phyloP scores from a whole-genome alignment of 2,797 vertebrate genomes.

The Chaetophractus vellerosus region DNA sequence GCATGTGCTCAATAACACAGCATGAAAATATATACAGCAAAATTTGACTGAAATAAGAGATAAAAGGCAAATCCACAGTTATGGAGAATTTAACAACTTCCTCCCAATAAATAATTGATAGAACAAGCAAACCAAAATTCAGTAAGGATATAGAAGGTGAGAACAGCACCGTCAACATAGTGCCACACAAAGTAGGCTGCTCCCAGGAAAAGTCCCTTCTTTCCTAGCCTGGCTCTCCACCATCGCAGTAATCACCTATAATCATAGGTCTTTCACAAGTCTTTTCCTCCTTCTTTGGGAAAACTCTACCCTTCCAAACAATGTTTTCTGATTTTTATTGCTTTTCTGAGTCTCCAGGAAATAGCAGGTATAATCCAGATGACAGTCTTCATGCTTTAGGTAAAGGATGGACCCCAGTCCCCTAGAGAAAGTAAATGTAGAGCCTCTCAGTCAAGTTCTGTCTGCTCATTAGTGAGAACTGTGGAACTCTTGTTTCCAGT shows the following conservation, averaged over 20 bases:
- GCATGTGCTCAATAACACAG: background rate
- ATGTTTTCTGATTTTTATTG: background rate
- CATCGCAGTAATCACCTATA: background rate
- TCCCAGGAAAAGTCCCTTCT: background rate
- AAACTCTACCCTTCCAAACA: background rate
- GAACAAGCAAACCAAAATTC: background rate
- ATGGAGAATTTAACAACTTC: background rate
- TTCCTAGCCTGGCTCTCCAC: background rate
- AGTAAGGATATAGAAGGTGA: background rate
- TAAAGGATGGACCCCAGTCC: background rate
- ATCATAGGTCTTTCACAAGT: background rate
- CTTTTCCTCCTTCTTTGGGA: background rate
- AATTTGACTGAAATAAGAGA: background rate
- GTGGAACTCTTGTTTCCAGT: background rate
- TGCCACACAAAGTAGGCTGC: background rate
- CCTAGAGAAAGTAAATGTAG: background rate
- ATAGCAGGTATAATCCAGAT: background rate
- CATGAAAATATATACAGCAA: background rate
- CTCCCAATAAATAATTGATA: background rate
- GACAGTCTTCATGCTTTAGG: background rate
- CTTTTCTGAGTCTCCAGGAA: background rate
- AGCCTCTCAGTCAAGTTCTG: background rate
- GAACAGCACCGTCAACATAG: background rate
- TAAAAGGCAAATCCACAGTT: background rate
- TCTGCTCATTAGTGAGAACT: background rate